Conservation (phyloP, 1,140 invertebrate genomes). For the Goniozus legneri region DNA sequence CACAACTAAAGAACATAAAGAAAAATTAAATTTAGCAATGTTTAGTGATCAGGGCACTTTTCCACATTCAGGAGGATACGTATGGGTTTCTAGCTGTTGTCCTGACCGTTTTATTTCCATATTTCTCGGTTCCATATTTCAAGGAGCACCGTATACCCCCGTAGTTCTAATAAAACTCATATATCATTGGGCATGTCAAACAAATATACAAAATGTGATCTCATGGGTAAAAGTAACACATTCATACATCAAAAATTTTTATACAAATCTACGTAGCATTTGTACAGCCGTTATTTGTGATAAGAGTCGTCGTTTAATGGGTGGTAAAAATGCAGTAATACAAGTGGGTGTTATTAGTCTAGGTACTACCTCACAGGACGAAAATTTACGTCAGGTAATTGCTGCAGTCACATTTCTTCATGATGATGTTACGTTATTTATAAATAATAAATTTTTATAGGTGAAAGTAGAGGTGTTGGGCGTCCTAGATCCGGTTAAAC, state of each 20-base stretch:
- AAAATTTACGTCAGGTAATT: slow-evolving; percentile 66
- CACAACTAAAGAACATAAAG: slow-evolving; percentile 43
- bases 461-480: slow-evolving; percentile 87
- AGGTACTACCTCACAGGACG: slow-evolving; percentile 83
- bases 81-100: slow-evolving; percentile 85
- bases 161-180: slow-evolving; percentile 77
- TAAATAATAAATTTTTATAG: too few relatives aligned
- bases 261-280: slow-evolving; percentile 71
- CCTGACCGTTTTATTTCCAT: slow-evolving; percentile 79
- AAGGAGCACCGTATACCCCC: slow-evolving; percentile 76
- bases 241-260: slow-evolving; percentile 72
- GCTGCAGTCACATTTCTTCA: slow-evolving; percentile 2
- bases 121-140: slow-evolving; percentile 82
- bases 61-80: slow-evolving; percentile 81
- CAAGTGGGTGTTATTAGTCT: slow-evolving; percentile 81
- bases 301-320: slow-evolving; percentile 65
- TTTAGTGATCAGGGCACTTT: slow-evolving; percentile 81
- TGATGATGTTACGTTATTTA: not conserved
- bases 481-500: slow-evolving; percentile 72
- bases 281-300: slow-evolving; percentile 77
- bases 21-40: slow-evolving; percentile 73
- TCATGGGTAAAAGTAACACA: slow-evolving; percentile 84
- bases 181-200: slow-evolving; percentile 88
- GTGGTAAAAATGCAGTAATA: slow-evolving; percentile 59
- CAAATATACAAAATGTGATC: slow-evolving; percentile 80